These are phyloP conservation scores for rabbit (Oryctolagus cuniculus) DNA, from an alignment of 2,113 vertebrate species.

Conservation along the genomic window DNA sequence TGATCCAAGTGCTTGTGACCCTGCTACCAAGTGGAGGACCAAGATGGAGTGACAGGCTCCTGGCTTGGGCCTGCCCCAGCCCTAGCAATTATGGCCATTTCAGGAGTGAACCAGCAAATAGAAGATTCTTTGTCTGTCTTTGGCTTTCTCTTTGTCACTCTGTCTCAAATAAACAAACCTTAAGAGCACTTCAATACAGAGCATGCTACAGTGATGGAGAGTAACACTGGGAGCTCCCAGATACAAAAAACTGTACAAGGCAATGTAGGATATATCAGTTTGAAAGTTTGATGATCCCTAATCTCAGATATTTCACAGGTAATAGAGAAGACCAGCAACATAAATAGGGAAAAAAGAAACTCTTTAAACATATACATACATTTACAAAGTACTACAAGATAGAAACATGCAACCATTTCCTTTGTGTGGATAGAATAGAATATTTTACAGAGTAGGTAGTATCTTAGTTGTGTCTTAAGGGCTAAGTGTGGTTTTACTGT, in stretches of 20 bases:
- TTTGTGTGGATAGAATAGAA: not conserved
- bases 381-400: not conserved
- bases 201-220: not conserved
- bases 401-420: not conserved
- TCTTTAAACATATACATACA: not conserved
- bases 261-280: not conserved
- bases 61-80: too few species aligned
- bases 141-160: too few species aligned
- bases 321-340: not conserved
- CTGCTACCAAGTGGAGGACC: too few species aligned
- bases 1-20: too few species aligned
- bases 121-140: too few species aligned
- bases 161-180: too few species aligned
- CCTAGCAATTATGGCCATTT: too few species aligned
- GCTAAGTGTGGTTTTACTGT: not conserved
- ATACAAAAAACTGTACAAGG: not conserved
- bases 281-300: not conserved
- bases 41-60: too few species aligned
- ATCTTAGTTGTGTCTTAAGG: not conserved
- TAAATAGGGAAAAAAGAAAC: not conserved
- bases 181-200: not conserved
- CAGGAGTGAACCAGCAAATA: too few species aligned
- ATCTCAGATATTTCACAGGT: not conserved
- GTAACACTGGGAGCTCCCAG: not conserved
- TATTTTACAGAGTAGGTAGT: not conserved